A percentile compares a stretch with the other conserved stretches of the same genome.
Conservation (phyloP, 2,113 vertebrate genomes). For the Trematocara stigmaticum region DNA sequence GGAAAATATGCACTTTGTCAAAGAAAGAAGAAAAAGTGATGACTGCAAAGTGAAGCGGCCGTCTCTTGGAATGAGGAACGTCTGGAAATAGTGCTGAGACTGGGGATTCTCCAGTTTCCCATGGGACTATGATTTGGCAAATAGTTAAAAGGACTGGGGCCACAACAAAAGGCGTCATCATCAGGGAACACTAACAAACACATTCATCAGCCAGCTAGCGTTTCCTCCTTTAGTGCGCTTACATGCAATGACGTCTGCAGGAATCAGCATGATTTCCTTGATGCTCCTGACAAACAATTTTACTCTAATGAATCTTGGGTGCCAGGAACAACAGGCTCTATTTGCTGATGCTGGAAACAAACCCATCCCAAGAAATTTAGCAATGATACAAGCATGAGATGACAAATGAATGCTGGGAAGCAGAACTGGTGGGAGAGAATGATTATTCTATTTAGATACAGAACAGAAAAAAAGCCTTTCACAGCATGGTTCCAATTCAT, state of each 20-base stretch:
- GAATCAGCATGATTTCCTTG: not conserved
- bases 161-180: not conserved
- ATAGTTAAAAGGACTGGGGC: not conserved
- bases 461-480: not conserved
- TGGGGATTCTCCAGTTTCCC: not conserved
- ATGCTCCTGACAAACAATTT: constrained; percentile 15
- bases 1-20: not conserved
- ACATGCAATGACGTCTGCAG: not conserved
- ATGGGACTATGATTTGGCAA: not conserved
- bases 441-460: not conserved
- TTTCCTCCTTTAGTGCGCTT: not conserved
- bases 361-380: not conserved
- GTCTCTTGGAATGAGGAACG: not conserved
- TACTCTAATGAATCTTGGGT: constrained; percentile 2
- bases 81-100: not conserved
- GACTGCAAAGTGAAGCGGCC: not conserved
- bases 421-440: not conserved
- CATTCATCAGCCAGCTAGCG: not conserved
- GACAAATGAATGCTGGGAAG: constrained; percentile 1
- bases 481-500: not conserved
- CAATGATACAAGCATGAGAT: not conserved
- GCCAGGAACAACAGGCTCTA: constrained; percentile 10
- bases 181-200: not conserved
- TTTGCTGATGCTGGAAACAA: not conserved
- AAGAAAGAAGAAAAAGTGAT: not conserved